Evolutionary conservation across 2,797 vertebrate genomes (phyloP), one percentile per base, ranked within the genome.

Genomic region (Apogon talboti): DNA sequence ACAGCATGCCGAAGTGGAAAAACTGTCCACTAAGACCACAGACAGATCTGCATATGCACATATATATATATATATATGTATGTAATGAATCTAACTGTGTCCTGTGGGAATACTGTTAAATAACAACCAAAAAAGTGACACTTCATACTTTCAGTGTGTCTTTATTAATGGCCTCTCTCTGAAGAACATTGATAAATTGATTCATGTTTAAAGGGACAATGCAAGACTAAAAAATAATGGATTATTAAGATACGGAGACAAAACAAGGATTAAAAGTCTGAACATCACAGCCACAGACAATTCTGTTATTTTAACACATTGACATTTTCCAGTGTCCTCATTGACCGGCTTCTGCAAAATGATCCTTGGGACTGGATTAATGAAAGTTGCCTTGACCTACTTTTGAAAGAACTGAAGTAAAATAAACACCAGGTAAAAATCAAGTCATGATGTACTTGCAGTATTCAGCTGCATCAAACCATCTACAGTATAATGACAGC

Each of bases 1-100:
- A 61, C 53, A 89, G 65, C 83, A 90, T 80, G 82, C 71, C 64
- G 53, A 78, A 78, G 66, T 78, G 74, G 65, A 7, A 74, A 82
- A 72, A 71, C 59, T 84, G 76, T 79, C 84, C 53, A 75, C 52
- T 53, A 74, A 61, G 42, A 30, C 48, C 66, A 66, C 66, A 49
- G 64, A 46, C 52, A 66, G 14, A 49, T 48, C 19, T 19, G 19
- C 11, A n/a, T 12, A 56, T 7, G 45, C 28, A 60, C 6, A 15
- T 6, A 15, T 42, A n/a, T 3, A 15, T 7, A 42, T 42, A n/a
- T 15, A 7, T n/a, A n/a, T n/a, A n/a, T n/a, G n/a, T n/a, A n/a
- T n/a, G n/a, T n/a, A n/a, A n/a, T n/a, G n/a, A n/a, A n/a, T n/a
- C n/a, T n/a, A n/a, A n/a, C n/a, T n/a, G n/a, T n/a, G n/a, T n/a